Base-by-base conservation (phyloP, 2,797 vertebrate species). In the Trachurus trachurus region DNA sequence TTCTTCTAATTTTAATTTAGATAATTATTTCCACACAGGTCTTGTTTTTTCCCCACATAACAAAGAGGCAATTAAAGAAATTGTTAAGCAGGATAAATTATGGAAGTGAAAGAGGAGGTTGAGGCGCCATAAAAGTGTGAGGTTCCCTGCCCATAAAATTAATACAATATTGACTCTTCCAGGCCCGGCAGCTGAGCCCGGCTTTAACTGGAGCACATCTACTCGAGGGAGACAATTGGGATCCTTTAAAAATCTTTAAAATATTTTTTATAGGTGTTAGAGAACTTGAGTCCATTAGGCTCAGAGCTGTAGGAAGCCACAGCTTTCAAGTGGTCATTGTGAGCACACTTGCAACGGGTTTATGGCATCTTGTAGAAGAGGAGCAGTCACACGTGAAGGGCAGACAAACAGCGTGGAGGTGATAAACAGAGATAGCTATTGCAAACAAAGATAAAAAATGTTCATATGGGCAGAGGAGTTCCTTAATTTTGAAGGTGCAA, bases 251-350 rank as follows among this genome's bases (percentile, higher is more conserved):
- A 66, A 19, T 49, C 16, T 78, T 60, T 80, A 49, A 83, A 78
- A 88, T 81, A 84, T 68, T 9, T 42, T 84, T 90, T 91, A 88
- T 80, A 80, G 85, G 79, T 76, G 79, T 81, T 78, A 81, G 72
- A 56, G 68, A 10, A 17, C 26, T 58, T 6, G 68, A 88, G 75
- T 90, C 82, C 80, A 91, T 93, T 91, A 92, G 80, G 60, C 72
- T 65, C 62, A 47, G 68, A 75, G 72, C 52, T 80, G 62, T 58
- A 80, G 84, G 88, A 85, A 87, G 68, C 76, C 31, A 3, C 31
- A 42, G 68, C 84, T 90, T 90, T 92, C 66, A 91, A 85, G 82
- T 63, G 82, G 78, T 66, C 87, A 80, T 82, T 90, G 81, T 81
- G 72, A 80, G 81, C 75, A 73, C 84, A 69, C 82, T 80, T 80